Conservation (phyloP, 2,888 invertebrate species). For the Xanthorhoe spadicearia region DNA sequence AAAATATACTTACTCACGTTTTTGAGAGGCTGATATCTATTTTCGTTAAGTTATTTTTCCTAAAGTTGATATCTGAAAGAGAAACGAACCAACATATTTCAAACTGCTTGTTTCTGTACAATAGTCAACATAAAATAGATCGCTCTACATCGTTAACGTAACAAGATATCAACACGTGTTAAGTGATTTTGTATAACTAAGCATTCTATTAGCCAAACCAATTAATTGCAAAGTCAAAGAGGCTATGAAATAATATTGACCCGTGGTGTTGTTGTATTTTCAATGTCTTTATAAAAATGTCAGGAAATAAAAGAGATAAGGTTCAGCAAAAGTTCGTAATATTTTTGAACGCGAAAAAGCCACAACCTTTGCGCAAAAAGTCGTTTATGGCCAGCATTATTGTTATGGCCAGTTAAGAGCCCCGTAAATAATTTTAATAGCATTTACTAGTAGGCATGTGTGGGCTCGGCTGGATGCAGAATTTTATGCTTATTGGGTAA, state of each 20-base stretch:
- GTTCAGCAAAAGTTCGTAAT: slow-evolving; percentile 10
- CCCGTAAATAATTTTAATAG: slow-evolving; percentile 51
- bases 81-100: not conserved
- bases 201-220: not conserved
- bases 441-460: slow-evolving; percentile 43
- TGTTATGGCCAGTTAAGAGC: slow-evolving; percentile 50
- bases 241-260: no score
- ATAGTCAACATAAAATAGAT: not conserved
- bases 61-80: slow-evolving; percentile 60
- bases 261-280: no score
- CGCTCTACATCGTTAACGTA: not conserved
- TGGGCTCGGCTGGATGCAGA: slow-evolving; percentile 29
- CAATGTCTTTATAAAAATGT: not conserved
- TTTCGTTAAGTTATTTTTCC: slow-evolving; percentile 51
- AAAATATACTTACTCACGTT: slow-evolving; percentile 79
- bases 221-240: no score
- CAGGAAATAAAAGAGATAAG: slow-evolving; percentile 11
- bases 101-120: not conserved
- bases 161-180: slow-evolving; percentile 3
- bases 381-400: slow-evolving; percentile 45
- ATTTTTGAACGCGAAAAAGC: slow-evolving; percentile 22
- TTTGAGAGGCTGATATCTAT: slow-evolving; percentile 66
- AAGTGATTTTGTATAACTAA: not conserved
- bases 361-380: slow-evolving; percentile 39
- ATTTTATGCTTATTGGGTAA: slow-evolving; percentile 34